Evolutionary conservation across 35 echinoderm and acorn worm species (phyloP), one percentile per base, ranked within the genome.

Genomic region (Chiridota heheva): DNA sequence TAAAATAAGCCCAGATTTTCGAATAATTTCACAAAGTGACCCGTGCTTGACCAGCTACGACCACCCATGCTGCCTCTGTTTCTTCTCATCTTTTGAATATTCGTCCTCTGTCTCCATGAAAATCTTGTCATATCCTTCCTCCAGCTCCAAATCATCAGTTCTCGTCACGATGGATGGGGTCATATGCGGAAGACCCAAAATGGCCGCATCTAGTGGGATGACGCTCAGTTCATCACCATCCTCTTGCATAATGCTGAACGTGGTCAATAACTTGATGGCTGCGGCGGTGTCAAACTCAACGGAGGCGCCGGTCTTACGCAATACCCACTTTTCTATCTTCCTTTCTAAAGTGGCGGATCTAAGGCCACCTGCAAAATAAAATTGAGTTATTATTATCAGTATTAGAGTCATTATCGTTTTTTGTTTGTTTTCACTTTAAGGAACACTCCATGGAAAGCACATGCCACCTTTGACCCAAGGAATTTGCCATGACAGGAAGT

Each of bases 101-200:
- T 68, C 71, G 12, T 83, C 72, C 39, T 97, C 93, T 27, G 63
- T 46, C 61, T 97, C 93, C 16, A 80, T 72, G 56, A 77, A 91
- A 32, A 87, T 73, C 65, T 61, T 83, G 58, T 97, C 88, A 44
- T 91, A 97, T 29, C 81, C 84, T 58, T 97, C 93, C 25, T 97
- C 88, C 26, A 97, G 63, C 33, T 97, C 93, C 17, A 60, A 43
- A 27, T 97, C 93, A 15, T 97, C 89, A 33, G 78, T 69, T 56
- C 84, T 75, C n/a, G 69, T 80, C 32, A 81, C 84, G 43, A 97
- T 83, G 60, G 93, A 97, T 22, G 80, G 29, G 2, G 81, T 69
- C 60, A 69, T 61, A 17, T 73, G 80, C 22, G 93, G 93, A 10
- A 97, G 84, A 63, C 83, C 75, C 3, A 80, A 51, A 27, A 97